Evolutionary conservation across 2,113 vertebrate species (phyloP), one percentile per base, ranked within the genome.

Genomic region (Protobothrops flavoviridis): DNA sequence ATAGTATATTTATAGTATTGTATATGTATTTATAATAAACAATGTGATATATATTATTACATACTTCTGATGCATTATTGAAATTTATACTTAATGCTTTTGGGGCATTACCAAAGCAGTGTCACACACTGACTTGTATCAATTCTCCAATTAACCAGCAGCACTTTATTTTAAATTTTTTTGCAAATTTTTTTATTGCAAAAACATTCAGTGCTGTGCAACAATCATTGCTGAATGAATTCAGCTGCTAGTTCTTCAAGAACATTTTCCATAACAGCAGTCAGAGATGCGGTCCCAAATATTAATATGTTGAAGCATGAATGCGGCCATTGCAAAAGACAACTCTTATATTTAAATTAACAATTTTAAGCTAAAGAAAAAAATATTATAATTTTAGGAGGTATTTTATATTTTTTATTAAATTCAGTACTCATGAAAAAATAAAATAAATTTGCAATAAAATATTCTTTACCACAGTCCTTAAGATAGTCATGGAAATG

Each of bases 401-500:
- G 89, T 95, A 43, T 94, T 59, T 39, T 93, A 9, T 95, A 91
- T 43, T 94, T 92, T 39, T 91, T 96, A 91, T 94, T 95, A 95
- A 95, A 91, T 95, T 94, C 96, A 95, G 93, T 85, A 33, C 91
- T 52, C 24, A 93, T 94, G 93, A 88, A 94, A 55, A 50, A 87
- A 95, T 29, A 95, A 93, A 93, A 92, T 12, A 56, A 85, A 48
- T 43, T 74, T 93, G 87, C 91, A 89, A 93, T 88, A 61, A 92
- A 86, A 91, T 94, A 89, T 61, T 43, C 12, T 92, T 94, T 94
- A 95, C 59, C 2, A 93, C 59, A 39, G 93, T 87, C 85, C 93
- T 97, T 96, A 95, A 94, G 92, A 97, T 96, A 95, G 90, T 94
- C 90, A 91, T 95, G 33, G n/a, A 74, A 74, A 33, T 74, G 15